Conservation (phyloP, 2,113 vertebrate species). For the Stictonetta naevosa region DNA sequence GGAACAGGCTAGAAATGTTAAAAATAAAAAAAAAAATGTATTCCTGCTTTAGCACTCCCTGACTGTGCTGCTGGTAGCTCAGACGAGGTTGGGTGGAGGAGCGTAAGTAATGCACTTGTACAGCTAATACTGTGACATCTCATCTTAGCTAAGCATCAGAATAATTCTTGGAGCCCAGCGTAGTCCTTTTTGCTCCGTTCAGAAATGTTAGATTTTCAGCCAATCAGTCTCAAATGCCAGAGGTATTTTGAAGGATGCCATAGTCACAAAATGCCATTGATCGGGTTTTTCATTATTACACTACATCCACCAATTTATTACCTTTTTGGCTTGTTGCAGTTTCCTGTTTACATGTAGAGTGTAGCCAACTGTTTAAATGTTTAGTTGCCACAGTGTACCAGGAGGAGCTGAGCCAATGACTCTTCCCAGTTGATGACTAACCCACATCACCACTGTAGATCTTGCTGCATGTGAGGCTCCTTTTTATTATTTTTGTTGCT, state of each 20-base stretch:
- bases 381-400: slow-evolving; percentile 79
- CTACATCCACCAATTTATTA: slow-evolving; percentile 76
- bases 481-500: slow-evolving; percentile 73
- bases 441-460: slow-evolving; percentile 75
- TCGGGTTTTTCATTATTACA: slow-evolving; percentile 70
- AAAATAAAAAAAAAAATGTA: not conserved
- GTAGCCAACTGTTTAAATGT: slow-evolving; percentile 79
- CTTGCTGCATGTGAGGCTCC: slow-evolving; percentile 71
- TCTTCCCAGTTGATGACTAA: slow-evolving; percentile 76
- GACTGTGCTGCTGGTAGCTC: slow-evolving; percentile 58
- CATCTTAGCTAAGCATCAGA: slow-evolving; percentile 70
- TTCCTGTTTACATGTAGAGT: slow-evolving; percentile 81
- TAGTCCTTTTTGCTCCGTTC: slow-evolving; percentile 64
- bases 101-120: slow-evolving; percentile 53
- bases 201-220: slow-evolving; percentile 66
- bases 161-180: slow-evolving; percentile 41
- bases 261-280: slow-evolving; percentile 73
- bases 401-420: slow-evolving; percentile 79
- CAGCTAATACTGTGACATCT: slow-evolving; percentile 79
- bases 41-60: slow-evolving; percentile 31
- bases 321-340: slow-evolving; percentile 77
- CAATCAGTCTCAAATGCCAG: slow-evolving; percentile 75
- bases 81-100: slow-evolving; percentile 46
- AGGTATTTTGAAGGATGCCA: slow-evolving; percentile 80
- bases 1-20: slow-evolving; percentile 48